A percentile compares a stretch with the other conserved stretches of the same genome.
These are phyloP conservation scores for Platorchestia sp. DNA, from an alignment of 1,140 invertebrate species.

Conservation along the genomic window DNA sequence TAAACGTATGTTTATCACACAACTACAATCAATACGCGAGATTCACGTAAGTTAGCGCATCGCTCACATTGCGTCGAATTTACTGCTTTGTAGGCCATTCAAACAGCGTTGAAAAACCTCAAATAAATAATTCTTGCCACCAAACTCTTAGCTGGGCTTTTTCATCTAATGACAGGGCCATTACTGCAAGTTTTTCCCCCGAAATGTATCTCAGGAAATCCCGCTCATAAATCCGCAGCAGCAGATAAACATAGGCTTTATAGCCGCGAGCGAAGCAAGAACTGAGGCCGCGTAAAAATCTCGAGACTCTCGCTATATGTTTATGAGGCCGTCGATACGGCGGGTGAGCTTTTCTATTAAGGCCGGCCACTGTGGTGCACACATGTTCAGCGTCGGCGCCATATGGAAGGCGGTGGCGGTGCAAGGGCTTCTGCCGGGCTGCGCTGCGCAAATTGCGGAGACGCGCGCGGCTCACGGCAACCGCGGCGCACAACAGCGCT, in stretches of 20 bases:
- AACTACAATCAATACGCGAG: not conserved
- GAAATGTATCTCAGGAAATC: constrained; percentile 51
- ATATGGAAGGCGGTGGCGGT: not conserved
- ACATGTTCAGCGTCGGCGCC: not conserved
- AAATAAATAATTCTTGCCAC: not conserved
- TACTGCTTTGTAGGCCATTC: not conserved
- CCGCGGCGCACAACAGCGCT: not conserved
- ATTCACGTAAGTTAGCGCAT: not conserved
- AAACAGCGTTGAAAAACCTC: not conserved
- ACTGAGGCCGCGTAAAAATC: constrained; percentile 46
- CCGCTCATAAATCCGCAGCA: constrained; percentile 41
- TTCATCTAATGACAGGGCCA: constrained; percentile 19
- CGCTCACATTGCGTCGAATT: not conserved
- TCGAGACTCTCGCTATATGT: constrained; percentile 16
- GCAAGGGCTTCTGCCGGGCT: not conserved
- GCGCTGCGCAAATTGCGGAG: not conserved
- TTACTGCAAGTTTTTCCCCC: constrained; percentile 20
- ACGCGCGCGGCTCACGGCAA: not conserved
- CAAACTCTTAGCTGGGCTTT: constrained; percentile 1
- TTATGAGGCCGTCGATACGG: constrained; percentile 42
- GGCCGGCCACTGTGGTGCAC: not conserved
- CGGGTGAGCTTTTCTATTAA: constrained; percentile 11
- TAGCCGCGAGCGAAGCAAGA: constrained; percentile 27
- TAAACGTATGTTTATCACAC: not conserved
- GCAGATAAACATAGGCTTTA: constrained; percentile 47